Percentiles rank a stretch among this genome's conserved stretches.
These are phyloP conservation scores for Ochlodes sylvanus DNA, from an alignment of 2,888 invertebrate species.

Conservation along the genomic window DNA sequence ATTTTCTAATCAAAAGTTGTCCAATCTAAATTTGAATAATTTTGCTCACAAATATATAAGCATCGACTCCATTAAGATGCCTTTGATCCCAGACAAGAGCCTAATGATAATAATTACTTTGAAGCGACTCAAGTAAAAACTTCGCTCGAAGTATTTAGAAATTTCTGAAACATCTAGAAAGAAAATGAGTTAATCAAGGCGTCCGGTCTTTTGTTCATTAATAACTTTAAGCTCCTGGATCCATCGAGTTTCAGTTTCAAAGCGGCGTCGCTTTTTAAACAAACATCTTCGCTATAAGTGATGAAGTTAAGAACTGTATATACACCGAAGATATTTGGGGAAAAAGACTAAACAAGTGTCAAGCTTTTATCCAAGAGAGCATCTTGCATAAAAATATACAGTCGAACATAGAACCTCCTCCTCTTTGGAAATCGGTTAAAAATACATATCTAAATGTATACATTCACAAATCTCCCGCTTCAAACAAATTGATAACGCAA, in stretches of 20 bases:
- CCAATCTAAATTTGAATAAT: constrained; percentile 6
- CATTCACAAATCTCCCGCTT: neutral
- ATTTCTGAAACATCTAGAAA: constrained; percentile 34
- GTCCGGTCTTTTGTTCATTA: constrained; percentile 37
- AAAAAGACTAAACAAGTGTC: neutral
- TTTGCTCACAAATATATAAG: constrained; percentile 9
- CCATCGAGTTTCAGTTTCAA: constrained; percentile 33
- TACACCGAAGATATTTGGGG: neutral
- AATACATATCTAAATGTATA: neutral
- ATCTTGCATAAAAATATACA: too few species aligned
- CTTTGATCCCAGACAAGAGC: constrained; percentile 31
- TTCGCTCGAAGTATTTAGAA: constrained; percentile 34
- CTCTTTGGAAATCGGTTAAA: too few species aligned
- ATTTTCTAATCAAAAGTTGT: constrained; percentile 3
- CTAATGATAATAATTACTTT: constrained; percentile 38
- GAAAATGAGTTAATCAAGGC: constrained; percentile 39
- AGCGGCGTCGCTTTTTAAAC: constrained; percentile 18
- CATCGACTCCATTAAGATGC: constrained; percentile 22
- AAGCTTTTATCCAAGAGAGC: neutral
- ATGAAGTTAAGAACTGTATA: constrained; percentile 6
- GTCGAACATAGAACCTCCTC: too few species aligned
- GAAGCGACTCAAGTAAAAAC: constrained; percentile 29
- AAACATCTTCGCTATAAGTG: constrained; percentile 9
- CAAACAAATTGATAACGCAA: constrained; percentile 15
- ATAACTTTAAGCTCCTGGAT: constrained; percentile 36